These are phyloP conservation scores for Typhlichthys subterraneus DNA, from an alignment of 2,797 vertebrate species.

Conservation along the genomic window DNA sequence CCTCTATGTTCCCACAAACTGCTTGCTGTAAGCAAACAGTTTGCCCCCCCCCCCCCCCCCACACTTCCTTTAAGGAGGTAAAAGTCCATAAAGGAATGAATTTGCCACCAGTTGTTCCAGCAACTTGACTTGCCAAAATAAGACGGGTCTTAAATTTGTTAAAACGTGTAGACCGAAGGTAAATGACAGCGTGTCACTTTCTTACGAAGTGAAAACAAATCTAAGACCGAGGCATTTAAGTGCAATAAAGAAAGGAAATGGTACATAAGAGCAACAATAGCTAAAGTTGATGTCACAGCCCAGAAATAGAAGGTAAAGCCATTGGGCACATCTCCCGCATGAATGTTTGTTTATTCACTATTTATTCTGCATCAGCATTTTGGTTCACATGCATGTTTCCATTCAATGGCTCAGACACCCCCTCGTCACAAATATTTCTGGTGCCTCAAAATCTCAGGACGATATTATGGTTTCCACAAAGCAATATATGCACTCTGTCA, in stretches of 20 bases:
- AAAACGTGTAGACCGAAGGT: neutral
- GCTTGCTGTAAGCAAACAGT: slow-evolving; percentile 25
- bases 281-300: slow-evolving; percentile 42
- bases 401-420: slow-evolving; percentile 51
- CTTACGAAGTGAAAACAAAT: slow-evolving; percentile 1
- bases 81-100: slow-evolving; percentile 65
- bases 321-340: slow-evolving; percentile 61
- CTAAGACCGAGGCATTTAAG: neutral
- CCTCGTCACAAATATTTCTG: slow-evolving; percentile 41
- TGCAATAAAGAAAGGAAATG: slow-evolving; percentile 3
- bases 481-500: neutral
- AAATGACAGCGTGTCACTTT: slow-evolving; percentile 20
- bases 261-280: slow-evolving; percentile 15
- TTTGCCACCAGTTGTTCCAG: slow-evolving; percentile 15
- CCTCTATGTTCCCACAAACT: slow-evolving; percentile 34
- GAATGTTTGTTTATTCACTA: slow-evolving; percentile 50
- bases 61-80: slow-evolving; percentile 60
- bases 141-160: neutral
- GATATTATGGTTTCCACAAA: neutral
- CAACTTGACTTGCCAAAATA: slow-evolving; percentile 15
- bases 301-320: slow-evolving; percentile 61
- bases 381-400: slow-evolving; percentile 61
- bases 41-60: neutral
- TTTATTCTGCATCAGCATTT: slow-evolving; percentile 46
- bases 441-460: slow-evolving; percentile 46